These are phyloP conservation scores for Poeciliopsis paucimaculata DNA, from an alignment of 2,797 vertebrate species.

Conservation along the genomic window DNA sequence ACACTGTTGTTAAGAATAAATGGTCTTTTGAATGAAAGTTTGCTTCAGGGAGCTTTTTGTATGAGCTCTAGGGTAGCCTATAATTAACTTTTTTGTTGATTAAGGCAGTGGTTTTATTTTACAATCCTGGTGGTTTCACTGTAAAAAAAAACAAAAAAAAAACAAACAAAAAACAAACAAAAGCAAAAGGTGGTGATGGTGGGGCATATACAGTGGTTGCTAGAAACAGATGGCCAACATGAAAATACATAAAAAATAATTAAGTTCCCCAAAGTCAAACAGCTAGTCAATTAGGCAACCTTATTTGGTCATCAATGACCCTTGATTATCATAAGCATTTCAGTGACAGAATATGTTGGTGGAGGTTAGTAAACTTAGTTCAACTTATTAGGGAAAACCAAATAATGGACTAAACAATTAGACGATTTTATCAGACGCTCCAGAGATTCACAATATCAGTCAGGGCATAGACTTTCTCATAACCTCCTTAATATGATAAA, in stretches of 20 bases:
- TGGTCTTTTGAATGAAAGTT: not conserved
- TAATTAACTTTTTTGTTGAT: not conserved
- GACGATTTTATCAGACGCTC: not conserved
- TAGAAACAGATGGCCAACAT: too few relatives aligned
- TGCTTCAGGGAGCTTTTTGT: not conserved
- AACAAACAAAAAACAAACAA: too few relatives aligned
- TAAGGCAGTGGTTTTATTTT: not conserved
- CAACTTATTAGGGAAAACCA: not conserved
- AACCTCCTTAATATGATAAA: constrained; percentile 16
- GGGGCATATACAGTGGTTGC: too few relatives aligned
- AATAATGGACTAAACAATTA: not conserved
- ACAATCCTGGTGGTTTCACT: not conserved
- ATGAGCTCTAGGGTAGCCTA: not conserved
- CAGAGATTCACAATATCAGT: constrained; percentile 3
- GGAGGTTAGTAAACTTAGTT: not conserved
- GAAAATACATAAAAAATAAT: too few relatives aligned
- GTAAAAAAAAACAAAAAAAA: not conserved
- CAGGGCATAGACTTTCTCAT: constrained; percentile 16
- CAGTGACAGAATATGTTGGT: not conserved
- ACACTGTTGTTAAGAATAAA: not conserved
- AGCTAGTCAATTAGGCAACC: not conserved
- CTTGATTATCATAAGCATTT: not conserved
- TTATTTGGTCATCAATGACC: not conserved
- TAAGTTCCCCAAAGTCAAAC: not conserved
- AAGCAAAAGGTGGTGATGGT: too few relatives aligned